A percentile compares a stretch with the other conserved stretches of the same genome.
phyloP scores from a whole-genome alignment of 2,797 vertebrate species.

The Alca torda region DNA sequence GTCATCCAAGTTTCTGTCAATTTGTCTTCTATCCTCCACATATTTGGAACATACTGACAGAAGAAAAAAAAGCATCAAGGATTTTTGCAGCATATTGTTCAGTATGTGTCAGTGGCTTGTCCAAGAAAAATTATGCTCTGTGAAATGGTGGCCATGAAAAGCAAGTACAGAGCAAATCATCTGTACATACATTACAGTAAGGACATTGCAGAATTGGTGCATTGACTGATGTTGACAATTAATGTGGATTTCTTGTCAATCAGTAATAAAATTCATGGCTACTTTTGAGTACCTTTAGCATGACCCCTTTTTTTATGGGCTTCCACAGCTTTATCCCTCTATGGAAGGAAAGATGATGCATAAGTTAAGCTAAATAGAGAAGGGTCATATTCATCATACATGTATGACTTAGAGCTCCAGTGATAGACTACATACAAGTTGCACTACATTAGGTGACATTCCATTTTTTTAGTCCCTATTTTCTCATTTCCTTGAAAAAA shows the following conservation, averaged over 20 bases:
- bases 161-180: not conserved
- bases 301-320: not conserved
- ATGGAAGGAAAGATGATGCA: not conserved
- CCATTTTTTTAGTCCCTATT: not conserved
- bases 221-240: not conserved
- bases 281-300: not conserved
- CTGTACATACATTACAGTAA: not conserved
- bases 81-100: not conserved
- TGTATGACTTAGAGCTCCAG: not conserved
- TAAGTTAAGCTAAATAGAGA: not conserved
- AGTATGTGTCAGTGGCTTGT: not conserved
- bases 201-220: not conserved
- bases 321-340: not conserved
- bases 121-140: not conserved
- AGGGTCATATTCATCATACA: not conserved
- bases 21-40: not conserved
- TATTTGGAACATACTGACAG: not conserved
- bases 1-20: not conserved
- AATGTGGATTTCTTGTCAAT: not conserved
- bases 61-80: not conserved
- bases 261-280: not conserved
- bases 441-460: not conserved
- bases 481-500: not conserved
- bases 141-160: not conserved
- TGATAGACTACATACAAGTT: not conserved